phyloP scores from a whole-genome alignment of 2,113 vertebrate species.

The Vicugna pacos region DNA sequence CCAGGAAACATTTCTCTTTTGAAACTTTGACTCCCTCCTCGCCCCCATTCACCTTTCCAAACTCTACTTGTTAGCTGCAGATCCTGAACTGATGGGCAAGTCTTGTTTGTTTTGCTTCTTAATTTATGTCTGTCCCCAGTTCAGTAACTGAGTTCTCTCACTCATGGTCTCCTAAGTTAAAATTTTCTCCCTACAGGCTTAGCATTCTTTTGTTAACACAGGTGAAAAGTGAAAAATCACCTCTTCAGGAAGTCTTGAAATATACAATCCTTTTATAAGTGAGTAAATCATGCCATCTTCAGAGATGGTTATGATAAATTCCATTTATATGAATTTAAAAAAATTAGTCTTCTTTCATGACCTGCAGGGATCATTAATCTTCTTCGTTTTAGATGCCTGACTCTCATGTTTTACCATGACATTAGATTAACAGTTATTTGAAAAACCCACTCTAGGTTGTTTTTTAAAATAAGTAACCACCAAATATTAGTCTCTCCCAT shows the following conservation, averaged over 20 bases:
- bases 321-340: slow-evolving; percentile 36
- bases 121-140: background rate
- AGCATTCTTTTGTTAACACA: background rate
- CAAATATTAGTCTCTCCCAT: background rate
- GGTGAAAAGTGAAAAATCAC: slow-evolving; percentile 72
- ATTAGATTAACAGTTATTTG: slow-evolving; percentile 37
- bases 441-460: background rate
- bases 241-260: background rate
- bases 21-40: slow-evolving; percentile 73
- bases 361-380: slow-evolving; percentile 77
- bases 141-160: background rate
- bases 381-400: slow-evolving; percentile 55
- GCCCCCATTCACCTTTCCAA: slow-evolving; percentile 31
- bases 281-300: slow-evolving; percentile 67
- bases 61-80: slow-evolving; percentile 41
- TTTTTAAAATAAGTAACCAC: slow-evolving; percentile 57
- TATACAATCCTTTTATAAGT: slow-evolving; percentile 52
- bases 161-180: slow-evolving; percentile 36
- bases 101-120: slow-evolving; percentile 35
- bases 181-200: slow-evolving; percentile 44
- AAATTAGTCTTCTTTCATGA: slow-evolving; percentile 41
- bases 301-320: slow-evolving; percentile 67
- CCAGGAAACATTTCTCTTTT: slow-evolving; percentile 29
- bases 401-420: slow-evolving; percentile 53
- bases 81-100: background rate